Percentiles rank a stretch among this genome's conserved stretches.
Conservation (phyloP, 2,113 vertebrate genomes). For the Oostethus manadensis region DNA sequence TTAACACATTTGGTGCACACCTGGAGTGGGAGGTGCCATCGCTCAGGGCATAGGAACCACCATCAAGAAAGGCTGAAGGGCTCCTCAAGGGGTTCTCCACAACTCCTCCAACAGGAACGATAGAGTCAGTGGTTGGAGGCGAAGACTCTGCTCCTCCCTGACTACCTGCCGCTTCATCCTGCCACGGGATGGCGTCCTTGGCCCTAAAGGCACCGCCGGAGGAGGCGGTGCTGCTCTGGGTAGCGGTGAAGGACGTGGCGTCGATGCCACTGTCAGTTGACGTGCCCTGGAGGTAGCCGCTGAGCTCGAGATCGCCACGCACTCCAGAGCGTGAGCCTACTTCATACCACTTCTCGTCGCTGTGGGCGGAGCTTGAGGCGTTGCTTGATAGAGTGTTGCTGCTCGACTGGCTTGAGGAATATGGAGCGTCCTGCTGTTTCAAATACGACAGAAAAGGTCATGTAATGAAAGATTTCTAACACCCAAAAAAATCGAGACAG, state of each 20-base stretch:
- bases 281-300: conserved; percentile 85
- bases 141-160: conserved; percentile 68
- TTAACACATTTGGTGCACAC: conserved; percentile 56
- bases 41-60: conserved; percentile 76
- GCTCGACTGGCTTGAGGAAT: conserved; percentile 95
- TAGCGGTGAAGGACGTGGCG: conserved; percentile 85
- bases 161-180: conserved; percentile 77
- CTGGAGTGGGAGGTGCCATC: conserved; percentile 83
- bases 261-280: conserved; percentile 92
- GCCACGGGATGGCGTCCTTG: conserved; percentile 84
- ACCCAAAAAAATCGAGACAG: no score
- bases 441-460: not conserved
- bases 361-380: conserved; percentile 89
- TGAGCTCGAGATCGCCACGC: conserved; percentile 80
- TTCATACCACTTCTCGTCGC: conserved; percentile 96
- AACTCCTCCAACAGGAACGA: conserved; percentile 57
- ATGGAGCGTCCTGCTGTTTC: conserved; percentile 80
- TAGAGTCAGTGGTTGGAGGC: conserved; percentile 69
- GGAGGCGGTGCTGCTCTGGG: conserved; percentile 77
- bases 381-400: conserved; percentile 96
- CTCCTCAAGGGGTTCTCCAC: conserved; percentile 75
- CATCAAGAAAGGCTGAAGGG: conserved; percentile 76
- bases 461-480: no score
- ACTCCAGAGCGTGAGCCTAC: conserved; percentile 75
- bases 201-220: conserved; percentile 65